Evolutionary conservation across 2,797 vertebrate genomes (phyloP), one percentile per base, ranked within the genome.

Genomic region (Catamblyrhynchus diadema): DNA sequence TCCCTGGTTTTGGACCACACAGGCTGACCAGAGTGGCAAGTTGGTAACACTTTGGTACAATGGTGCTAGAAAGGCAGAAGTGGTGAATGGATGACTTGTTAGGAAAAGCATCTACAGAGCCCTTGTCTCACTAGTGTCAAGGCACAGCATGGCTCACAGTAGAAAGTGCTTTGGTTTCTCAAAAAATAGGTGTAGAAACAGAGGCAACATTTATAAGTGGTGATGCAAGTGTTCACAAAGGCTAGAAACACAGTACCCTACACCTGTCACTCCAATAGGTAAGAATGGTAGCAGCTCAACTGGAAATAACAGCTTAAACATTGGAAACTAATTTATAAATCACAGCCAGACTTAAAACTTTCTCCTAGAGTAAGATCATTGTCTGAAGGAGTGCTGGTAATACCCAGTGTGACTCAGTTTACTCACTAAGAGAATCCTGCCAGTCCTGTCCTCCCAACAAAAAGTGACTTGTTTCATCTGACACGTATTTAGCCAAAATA

Each of bases 211-310:
- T 74, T 59, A 7, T 37, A 44, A 62, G 3, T 45, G 54, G 4
- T 39, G n/a, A 89, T 6, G 66, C 22, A 53, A 61, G 14, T 10
- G 27, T 42, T 30, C 5, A 10, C 45, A 24, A 2, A 47, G 20
- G 3, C 19, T 67, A n/a, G 62, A 81, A 56, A 6, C 41, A 64
- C 20, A 75, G 44, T 60, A 51, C 18, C 19, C 9, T 44, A 25
- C 10, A 42, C 6, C 5, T 8, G 1, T 4, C 3, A 2, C 14
- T 57, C 30, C 48, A 66, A 0, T 5, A 0, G 0, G 1, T 57
- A 21, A 22, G 13, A 83, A 62, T 59, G 15, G n/a, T 39, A 45
- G 12, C 14, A 70, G 22, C 19, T 70, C 22, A 37, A 39, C 39
- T 73, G 42, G 22, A 69, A 90, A 81, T 12, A 82, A 35, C 1